Percentiles rank a stretch among this genome's conserved stretches.
Evolutionary conservation across 2,888 invertebrate species (phyloP).

Genomic region (Yponomeuta evonymella): DNA sequence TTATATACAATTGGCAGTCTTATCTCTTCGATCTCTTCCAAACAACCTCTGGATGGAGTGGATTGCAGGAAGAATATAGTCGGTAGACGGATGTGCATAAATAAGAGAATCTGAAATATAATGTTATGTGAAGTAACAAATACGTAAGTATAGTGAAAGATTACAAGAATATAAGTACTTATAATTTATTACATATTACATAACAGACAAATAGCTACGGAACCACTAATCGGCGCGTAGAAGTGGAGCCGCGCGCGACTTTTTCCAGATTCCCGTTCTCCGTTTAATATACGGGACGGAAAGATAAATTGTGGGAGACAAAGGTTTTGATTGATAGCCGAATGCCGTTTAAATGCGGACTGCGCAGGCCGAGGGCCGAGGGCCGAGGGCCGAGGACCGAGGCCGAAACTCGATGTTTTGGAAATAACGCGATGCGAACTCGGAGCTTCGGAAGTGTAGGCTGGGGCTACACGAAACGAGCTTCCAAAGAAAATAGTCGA

Average conservation of each 20-base stretch:
- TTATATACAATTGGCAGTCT: no score
- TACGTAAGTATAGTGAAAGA: no score
- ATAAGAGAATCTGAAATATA: no score
- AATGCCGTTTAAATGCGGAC: slow-evolving; percentile 43
- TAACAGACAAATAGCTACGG: not conserved
- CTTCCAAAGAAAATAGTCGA: no score
- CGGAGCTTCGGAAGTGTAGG: not conserved
- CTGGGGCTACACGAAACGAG: no score
- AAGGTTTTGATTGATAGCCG: slow-evolving; percentile 58
- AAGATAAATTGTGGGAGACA: slow-evolving; percentile 67
- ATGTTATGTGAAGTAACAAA: no score
- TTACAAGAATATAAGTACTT: no score
- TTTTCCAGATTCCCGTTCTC: slow-evolving; percentile 31
- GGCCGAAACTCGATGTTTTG: slow-evolving; percentile 5
- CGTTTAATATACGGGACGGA: slow-evolving; percentile 60
- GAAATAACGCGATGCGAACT: slow-evolving; percentile 4
- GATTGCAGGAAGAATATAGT: no score
- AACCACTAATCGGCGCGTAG: not conserved
- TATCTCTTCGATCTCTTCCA: no score
- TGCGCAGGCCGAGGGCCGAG: not conserved
- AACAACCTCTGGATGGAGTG: no score
- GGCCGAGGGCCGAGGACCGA: not conserved
- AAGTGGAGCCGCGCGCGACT: not conserved
- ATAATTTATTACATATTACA: no score
- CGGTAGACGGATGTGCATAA: no score